Evolutionary conservation across 2,113 vertebrate genomes (phyloP).

Genomic region (Oryzias celebensis): DNA sequence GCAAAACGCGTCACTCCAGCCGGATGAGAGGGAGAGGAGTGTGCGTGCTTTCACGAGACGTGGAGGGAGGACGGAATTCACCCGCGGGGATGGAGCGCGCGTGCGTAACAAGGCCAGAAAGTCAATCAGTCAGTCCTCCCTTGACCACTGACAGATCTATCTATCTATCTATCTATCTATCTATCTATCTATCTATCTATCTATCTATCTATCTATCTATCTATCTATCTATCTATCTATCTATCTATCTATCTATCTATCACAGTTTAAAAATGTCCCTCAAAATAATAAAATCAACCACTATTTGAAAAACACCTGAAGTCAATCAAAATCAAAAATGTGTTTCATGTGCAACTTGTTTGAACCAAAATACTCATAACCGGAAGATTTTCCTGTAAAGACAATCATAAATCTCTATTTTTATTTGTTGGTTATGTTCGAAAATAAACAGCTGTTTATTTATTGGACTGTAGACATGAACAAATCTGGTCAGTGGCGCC

Average conservation of each 20-base stretch:
- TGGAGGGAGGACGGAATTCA: constrained; percentile 55
- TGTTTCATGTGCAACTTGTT: too few species aligned
- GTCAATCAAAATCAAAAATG: too few species aligned
- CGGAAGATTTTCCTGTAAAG: too few species aligned
- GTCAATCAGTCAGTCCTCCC: constrained; percentile 53
- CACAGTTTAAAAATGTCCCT: not conserved
- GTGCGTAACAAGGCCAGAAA: constrained; percentile 42
- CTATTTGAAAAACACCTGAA: too few species aligned
- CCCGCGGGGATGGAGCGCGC: constrained; percentile 42
- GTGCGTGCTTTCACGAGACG: constrained; percentile 28
- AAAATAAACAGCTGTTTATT: too few species aligned
- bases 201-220: constrained; percentile 5
- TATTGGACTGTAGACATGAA: not conserved
- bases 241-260: not conserved
- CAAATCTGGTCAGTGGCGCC: constrained; percentile 31
- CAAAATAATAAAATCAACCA: too few species aligned
- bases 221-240: constrained; percentile 10
- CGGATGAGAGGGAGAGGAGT: constrained; percentile 76
- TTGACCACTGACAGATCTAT: constrained; percentile 16
- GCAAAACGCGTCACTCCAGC: constrained; percentile 92
- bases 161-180: not conserved
- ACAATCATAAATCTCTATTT: too few species aligned
- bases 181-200: constrained; percentile 5
- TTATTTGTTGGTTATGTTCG: too few species aligned
- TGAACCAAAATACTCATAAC: too few species aligned